Evolutionary conservation across 1,140 invertebrate species (phyloP).

Genomic region (Bombus huntii): DNA sequence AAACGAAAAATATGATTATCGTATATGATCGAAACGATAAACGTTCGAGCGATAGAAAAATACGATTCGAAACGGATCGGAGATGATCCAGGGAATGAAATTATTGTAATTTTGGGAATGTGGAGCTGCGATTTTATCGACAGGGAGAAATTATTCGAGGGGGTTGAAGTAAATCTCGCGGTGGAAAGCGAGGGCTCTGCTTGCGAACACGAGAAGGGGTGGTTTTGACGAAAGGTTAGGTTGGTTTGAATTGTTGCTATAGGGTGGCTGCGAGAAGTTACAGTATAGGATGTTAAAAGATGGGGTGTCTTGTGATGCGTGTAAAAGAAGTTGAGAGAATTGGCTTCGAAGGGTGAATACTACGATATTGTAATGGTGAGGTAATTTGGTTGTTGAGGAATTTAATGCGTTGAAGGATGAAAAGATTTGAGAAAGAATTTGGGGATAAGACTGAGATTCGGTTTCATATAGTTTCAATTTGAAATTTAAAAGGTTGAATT

Average conservation of each 20-base stretch:
- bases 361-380: background rate
- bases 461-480: background rate
- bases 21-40: no score
- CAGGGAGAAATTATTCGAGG: conserved; percentile 47
- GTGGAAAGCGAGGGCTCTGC: conserved; percentile 71
- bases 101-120: background rate
- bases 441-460: background rate
- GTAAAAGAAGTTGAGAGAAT: background rate
- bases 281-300: background rate
- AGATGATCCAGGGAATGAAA: conserved; percentile 62
- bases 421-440: background rate
- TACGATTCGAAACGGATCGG: conserved; percentile 43
- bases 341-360: background rate
- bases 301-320: background rate
- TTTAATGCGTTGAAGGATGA: background rate
- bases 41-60: background rate
- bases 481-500: background rate
- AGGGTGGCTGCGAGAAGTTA: background rate
- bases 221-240: background rate
- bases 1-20: no score
- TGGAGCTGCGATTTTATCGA: conserved; percentile 78
- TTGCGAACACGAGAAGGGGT: conserved; percentile 21
- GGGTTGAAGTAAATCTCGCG: conserved; percentile 69
- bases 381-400: background rate
- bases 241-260: no score